phyloP scores from a whole-genome alignment of 2,888 invertebrate genomes.

The Nemotelus nigrinus region DNA sequence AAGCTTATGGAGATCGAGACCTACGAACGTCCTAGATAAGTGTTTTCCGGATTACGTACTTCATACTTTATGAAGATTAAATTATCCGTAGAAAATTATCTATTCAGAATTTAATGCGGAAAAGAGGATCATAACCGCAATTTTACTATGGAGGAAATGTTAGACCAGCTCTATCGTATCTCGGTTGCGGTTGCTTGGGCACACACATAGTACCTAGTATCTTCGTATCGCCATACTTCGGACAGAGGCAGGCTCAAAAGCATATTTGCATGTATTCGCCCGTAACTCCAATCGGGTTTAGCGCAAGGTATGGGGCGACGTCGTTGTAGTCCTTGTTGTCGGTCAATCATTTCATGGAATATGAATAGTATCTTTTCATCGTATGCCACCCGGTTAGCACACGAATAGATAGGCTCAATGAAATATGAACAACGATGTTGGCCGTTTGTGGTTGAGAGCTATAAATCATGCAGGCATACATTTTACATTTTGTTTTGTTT shows the following conservation, averaged over 20 bases:
- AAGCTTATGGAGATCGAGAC: too few relatives aligned
- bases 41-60: constrained; percentile 6
- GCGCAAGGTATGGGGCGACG: too few relatives aligned
- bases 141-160: constrained; percentile 33
- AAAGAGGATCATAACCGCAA: constrained; percentile 7
- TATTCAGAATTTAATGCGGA: constrained; percentile 28
- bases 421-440: constrained; percentile 10
- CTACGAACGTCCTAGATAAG: background rate
- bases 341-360: constrained; percentile 1
- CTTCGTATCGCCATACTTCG: background rate
- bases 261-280: background rate
- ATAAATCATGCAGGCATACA: constrained; percentile 31
- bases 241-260: background rate
- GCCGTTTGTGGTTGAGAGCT: background rate
- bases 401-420: background rate
- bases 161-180: constrained; percentile 3
- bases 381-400: too few relatives aligned
- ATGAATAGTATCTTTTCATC: background rate
- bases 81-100: constrained; percentile 39
- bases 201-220: background rate
- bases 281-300: too few relatives aligned
- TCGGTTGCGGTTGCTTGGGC: constrained; percentile 6
- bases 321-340: too few relatives aligned
- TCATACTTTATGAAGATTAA: constrained; percentile 35
- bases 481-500: constrained; percentile 13